phyloP scores from a whole-genome alignment of 2,888 invertebrate species.

The Microctonus aethiopoides region DNA sequence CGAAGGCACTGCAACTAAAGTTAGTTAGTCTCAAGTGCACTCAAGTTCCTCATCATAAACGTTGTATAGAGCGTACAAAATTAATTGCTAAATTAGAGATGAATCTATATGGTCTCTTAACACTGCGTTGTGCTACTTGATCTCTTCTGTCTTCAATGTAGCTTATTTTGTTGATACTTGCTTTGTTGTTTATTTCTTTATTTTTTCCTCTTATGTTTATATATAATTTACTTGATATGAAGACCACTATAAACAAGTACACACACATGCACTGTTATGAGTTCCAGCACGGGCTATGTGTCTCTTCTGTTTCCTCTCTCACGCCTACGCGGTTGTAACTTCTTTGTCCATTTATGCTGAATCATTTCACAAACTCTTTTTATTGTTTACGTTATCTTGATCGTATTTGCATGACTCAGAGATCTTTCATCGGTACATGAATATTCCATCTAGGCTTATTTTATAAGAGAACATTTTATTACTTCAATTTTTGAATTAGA shows the following conservation, averaged over 20 bases:
- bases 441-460: background rate
- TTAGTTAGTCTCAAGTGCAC: conserved; percentile 37
- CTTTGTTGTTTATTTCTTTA: background rate
- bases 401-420: conserved; percentile 24
- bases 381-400: conserved; percentile 14
- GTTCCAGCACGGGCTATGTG: background rate
- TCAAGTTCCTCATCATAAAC: conserved; percentile 36
- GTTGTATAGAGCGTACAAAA: conserved; percentile 35
- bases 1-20: conserved; percentile 26
- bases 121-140: background rate
- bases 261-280: background rate
- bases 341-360: conserved; percentile 6
- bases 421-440: conserved; percentile 10
- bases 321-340: conserved; percentile 10
- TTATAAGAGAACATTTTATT: conserved; percentile 25
- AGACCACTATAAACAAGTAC: too few species aligned
- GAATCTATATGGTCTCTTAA: conserved; percentile 34
- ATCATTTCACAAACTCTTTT: conserved; percentile 12
- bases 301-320: background rate
- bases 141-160: background rate
- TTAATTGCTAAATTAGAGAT: conserved; percentile 40
- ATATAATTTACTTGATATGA: background rate
- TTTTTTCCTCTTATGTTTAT: background rate
- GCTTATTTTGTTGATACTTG: background rate
- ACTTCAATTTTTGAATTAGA: background rate